Evolutionary conservation across 2,888 invertebrate genomes (phyloP).

Genomic region (Ceriagrion tenellum): DNA sequence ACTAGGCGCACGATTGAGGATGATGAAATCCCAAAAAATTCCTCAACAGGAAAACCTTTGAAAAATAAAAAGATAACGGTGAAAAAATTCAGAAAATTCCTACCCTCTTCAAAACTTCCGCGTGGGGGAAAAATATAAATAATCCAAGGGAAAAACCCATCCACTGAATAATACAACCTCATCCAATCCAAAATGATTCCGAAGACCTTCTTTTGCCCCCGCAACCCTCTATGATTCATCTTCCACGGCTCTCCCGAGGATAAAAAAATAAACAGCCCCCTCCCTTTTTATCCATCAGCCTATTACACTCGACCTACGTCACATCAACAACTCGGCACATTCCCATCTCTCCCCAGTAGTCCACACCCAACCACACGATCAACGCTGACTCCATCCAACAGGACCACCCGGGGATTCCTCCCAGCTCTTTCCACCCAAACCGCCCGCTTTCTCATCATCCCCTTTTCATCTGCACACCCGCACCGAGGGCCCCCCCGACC

Average conservation of each 20-base stretch:
- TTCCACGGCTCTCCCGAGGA: not conserved
- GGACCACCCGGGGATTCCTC: not conserved
- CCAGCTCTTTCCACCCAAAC: not conserved
- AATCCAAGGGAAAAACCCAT: not conserved
- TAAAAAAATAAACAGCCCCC: not conserved
- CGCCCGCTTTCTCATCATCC: constrained; percentile 25
- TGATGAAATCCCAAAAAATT: not conserved
- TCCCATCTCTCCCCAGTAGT: not conserved
- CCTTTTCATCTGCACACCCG: not conserved
- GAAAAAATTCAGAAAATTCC: not conserved
- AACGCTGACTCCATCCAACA: not conserved
- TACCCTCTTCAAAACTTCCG: not conserved
- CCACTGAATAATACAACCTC: constrained; percentile 12
- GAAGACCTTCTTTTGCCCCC: not conserved
- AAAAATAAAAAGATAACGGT: not conserved
- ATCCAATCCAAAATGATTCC: constrained; percentile 50
- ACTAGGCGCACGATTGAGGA: not conserved
- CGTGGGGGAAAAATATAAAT: not conserved
- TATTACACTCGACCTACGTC: constrained; percentile 7
- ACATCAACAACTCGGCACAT: constrained; percentile 38
- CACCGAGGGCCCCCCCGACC: not conserved
- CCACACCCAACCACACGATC: not conserved
- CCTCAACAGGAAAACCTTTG: not conserved
- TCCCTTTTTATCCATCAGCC: not conserved
- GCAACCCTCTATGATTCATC: not conserved